Conservation (phyloP, 2,113 vertebrate genomes). For the Zosterops lateralis region DNA sequence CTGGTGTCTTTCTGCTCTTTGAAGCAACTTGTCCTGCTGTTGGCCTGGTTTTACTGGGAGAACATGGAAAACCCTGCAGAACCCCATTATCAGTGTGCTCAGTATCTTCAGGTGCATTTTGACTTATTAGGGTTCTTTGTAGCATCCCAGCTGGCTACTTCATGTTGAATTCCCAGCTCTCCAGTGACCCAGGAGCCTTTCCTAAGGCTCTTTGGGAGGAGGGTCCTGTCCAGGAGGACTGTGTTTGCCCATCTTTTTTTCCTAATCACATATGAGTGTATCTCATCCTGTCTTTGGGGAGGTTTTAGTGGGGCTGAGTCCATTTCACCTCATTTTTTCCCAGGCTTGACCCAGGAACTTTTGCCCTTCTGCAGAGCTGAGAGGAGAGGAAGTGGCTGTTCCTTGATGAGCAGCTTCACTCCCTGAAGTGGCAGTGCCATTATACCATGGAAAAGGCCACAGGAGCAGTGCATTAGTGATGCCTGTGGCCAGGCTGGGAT, state of each 20-base stretch:
- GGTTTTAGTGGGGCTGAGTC: neutral
- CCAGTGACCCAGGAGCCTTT: neutral
- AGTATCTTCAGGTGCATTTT: neutral
- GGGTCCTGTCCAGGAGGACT: neutral
- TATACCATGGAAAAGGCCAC: neutral
- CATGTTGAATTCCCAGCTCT: neutral
- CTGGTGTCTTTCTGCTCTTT: neutral
- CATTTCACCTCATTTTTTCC: neutral
- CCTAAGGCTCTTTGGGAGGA: neutral
- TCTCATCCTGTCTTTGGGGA: neutral
- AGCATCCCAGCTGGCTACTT: neutral
- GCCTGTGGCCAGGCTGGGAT: neutral
- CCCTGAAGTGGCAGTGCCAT: neutral
- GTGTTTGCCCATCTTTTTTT: neutral
- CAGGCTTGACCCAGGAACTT: neutral
- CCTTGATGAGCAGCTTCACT: neutral
- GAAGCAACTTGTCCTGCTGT: neutral
- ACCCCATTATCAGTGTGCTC: neutral
- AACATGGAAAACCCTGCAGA: neutral
- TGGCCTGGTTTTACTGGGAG: neutral
- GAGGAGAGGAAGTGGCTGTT: neutral
- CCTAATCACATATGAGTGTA: neutral
- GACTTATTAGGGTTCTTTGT: neutral
- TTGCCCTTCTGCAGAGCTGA: neutral
- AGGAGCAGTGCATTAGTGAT: neutral